These are phyloP conservation scores for Ceratina calcarata DNA, from an alignment of 1,140 invertebrate genomes.

Conservation along the genomic window DNA sequence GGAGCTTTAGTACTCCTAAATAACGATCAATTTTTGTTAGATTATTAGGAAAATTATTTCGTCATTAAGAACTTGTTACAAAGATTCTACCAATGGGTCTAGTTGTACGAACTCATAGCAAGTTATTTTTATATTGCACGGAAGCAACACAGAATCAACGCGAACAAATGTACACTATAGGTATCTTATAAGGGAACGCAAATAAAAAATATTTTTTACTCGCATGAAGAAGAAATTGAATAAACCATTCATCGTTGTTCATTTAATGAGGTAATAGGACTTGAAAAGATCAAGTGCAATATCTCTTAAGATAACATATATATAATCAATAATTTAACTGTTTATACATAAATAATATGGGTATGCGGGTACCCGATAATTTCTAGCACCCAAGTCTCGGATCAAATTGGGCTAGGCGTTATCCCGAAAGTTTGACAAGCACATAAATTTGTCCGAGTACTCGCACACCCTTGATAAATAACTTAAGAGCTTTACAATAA, in stretches of 20 bases:
- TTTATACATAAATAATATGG: too few species aligned
- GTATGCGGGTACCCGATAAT: too few species aligned
- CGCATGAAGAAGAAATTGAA: background rate
- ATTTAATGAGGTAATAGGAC: background rate
- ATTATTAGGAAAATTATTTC: background rate
- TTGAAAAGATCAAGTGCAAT: background rate
- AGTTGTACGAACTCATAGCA: slow-evolving; percentile 26
- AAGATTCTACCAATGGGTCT: slow-evolving; percentile 1
- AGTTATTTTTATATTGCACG: slow-evolving; percentile 62
- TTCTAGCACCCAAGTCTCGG: too few species aligned
- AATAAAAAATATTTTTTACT: slow-evolving; percentile 60
- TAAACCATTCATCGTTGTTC: background rate
- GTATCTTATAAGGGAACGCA: slow-evolving; percentile 30
- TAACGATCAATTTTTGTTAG: slow-evolving; percentile 35
- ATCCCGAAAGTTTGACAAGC: too few species aligned
- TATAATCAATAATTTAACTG: slow-evolving; percentile 24
- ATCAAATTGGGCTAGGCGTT: too few species aligned
- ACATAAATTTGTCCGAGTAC: background rate
- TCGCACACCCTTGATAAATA: slow-evolving; percentile 15
- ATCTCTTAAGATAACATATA: background rate
- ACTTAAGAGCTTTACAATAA: slow-evolving; percentile 38
- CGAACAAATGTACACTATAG: slow-evolving; percentile 54
- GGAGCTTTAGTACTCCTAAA: slow-evolving; percentile 44
- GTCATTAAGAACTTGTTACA: slow-evolving; percentile 17
- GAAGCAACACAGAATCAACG: slow-evolving; percentile 29